Evolutionary conservation across 2,888 invertebrate genomes (phyloP), one percentile per base, ranked within the genome.

Genomic region (Lycocerus yunnanus): DNA sequence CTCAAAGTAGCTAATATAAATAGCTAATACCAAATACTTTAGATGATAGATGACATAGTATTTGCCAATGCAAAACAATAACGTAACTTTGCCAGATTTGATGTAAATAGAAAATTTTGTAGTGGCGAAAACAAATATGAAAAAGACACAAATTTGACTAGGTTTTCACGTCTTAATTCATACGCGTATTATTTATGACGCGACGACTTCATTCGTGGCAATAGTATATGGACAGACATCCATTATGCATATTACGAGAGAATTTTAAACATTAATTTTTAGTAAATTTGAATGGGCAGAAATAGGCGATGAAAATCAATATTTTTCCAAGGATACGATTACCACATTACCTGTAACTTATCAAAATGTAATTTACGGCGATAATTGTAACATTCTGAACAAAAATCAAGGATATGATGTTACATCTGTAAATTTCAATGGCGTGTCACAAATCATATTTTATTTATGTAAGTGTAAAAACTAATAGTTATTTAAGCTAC

Each of bases 281-380:
- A 87, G 86, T 60, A 88, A 87, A 81, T 81, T 86, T 60, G 88
- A 88, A 77, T 85, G 86, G 84, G 87, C 87, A 20, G 88, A 88
- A 81, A 81, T 87, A 61, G 86, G 84, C 27, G 85, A 86, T 77
- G 87, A 87, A 81, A 74, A 82, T 10, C 83, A 84, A 69, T 73
- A 75, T 21, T 67, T 77, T 18, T 66, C 73, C 11, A 58, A 61
- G 6, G 76, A 66, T 16, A 27, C 27, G 16, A 65, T 27, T 59
- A 15, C n/a, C 8, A 15, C 66, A 68, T 59, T 27, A 73, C 87
- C 84, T 68, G 88, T 83, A 84, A 87, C 84, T 43, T 87, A 81
- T 80, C 83, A 81, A 80, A 87, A 83, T 80, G 82, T 78, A 76
- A 76, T 87, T 59, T 88, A 88, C 78, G 85, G 85, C 24, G 86